Percentiles rank a stretch among this genome's conserved stretches.
Conservation (phyloP, 2,888 invertebrate genomes). For the Cepaea hortensis region DNA sequence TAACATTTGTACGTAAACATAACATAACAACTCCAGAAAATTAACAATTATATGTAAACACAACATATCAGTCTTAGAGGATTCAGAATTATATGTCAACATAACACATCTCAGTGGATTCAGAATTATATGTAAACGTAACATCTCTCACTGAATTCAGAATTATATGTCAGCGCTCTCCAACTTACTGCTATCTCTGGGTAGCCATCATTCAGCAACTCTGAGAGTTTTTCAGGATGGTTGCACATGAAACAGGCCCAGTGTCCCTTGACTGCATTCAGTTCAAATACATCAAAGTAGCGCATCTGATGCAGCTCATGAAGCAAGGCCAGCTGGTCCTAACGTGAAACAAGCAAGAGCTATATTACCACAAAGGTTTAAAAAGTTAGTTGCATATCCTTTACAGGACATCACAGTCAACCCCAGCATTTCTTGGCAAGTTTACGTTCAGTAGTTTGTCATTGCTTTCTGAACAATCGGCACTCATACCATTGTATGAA, state of each 20-base stretch:
- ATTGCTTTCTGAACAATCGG: too few species aligned
- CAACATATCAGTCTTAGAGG: too few species aligned
- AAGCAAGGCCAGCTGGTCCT: constrained; percentile 86
- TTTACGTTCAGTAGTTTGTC: too few species aligned
- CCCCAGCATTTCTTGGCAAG: too few species aligned
- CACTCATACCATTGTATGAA: too few species aligned
- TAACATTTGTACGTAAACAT: too few species aligned
- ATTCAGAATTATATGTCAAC: not conserved
- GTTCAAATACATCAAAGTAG: constrained; percentile 95
- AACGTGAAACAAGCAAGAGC: not conserved
- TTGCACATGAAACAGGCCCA: constrained; percentile 97
- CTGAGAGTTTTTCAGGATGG: constrained; percentile 91
- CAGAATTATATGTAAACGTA: not conserved
- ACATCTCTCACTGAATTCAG: not conserved
- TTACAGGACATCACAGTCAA: too few species aligned
- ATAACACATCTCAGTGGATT: not conserved
- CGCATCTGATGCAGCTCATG: constrained; percentile 90
- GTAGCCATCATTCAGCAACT: constrained; percentile 87
- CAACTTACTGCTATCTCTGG: constrained; percentile 85
- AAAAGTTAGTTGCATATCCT: too few species aligned
- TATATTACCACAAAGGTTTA: too few species aligned
- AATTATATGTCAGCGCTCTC: not conserved
- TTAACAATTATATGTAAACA: too few species aligned
- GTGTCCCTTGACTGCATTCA: constrained; percentile 80
- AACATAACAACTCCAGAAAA: too few species aligned